These are phyloP conservation scores for Urocyon cinereoargenteus DNA, from an alignment of 2,797 vertebrate genomes.

Conservation along the genomic window DNA sequence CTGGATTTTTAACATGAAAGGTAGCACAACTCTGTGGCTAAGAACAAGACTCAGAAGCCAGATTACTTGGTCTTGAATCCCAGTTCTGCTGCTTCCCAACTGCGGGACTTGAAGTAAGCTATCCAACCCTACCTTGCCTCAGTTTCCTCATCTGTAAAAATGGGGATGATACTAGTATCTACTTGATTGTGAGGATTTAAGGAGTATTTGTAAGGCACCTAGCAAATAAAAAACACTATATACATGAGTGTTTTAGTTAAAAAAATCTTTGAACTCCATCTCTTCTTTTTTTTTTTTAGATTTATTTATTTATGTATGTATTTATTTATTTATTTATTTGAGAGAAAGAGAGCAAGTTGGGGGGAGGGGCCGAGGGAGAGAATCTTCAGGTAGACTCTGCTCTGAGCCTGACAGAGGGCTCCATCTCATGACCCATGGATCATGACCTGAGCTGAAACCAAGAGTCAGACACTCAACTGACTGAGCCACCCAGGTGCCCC, in stretches of 20 bases:
- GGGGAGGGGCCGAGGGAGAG: background rate
- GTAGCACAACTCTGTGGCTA: background rate
- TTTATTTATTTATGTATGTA: background rate
- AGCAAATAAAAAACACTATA: background rate
- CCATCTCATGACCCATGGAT: background rate
- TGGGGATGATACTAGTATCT: background rate
- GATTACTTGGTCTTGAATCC: background rate
- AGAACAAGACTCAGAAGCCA: background rate
- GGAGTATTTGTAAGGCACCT: background rate
- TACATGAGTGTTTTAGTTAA: background rate
- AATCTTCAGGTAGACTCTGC: background rate
- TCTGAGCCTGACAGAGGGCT: background rate
- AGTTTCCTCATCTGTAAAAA: background rate
- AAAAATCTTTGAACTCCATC: constrained; percentile 15
- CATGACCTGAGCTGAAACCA: background rate
- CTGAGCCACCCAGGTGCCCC: background rate
- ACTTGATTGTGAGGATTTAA: background rate
- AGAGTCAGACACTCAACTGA: background rate
- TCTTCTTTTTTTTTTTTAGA: background rate
- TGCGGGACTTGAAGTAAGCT: background rate
- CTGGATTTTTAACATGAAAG: constrained; percentile 48
- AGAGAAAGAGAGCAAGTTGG: background rate
- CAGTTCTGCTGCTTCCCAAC: background rate
- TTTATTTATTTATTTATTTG: background rate
- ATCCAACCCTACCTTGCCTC: background rate